A percentile compares a stretch with the other conserved stretches of the same genome.
phyloP scores from a whole-genome alignment of 2,113 vertebrate species.

The Lagopus muta region DNA sequence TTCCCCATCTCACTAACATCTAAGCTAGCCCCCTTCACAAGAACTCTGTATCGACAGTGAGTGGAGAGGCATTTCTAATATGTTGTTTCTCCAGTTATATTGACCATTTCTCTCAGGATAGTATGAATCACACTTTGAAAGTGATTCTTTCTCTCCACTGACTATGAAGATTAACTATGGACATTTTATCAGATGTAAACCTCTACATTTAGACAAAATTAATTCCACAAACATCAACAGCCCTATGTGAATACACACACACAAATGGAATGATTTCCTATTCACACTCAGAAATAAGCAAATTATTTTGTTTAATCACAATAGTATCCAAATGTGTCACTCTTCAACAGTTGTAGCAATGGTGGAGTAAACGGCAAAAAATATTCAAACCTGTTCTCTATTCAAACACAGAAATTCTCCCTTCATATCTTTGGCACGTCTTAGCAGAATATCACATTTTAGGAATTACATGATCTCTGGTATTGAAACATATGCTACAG shows the following conservation, averaged over 20 bases:
- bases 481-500: conserved; percentile 53
- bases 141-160: not conserved
- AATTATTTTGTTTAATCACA: not conserved
- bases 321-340: not conserved
- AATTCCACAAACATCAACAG: accelerated
- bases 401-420: not conserved
- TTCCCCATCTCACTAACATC: not conserved
- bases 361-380: not conserved
- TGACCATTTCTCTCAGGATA: not conserved
- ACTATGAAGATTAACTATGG: not conserved
- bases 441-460: conserved; percentile 57
- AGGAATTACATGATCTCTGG: not conserved
- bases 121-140: not conserved
- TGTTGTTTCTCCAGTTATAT: not conserved
- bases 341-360: not conserved
- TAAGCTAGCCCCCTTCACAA: not conserved
- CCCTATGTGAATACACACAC: not conserved
- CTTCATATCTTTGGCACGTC: not conserved
- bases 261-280: not conserved
- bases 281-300: not conserved
- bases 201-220: not conserved
- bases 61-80: not conserved
- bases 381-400: not conserved
- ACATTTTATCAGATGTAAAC: not conserved
- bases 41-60: not conserved